Percentiles rank a stretch among this genome's conserved stretches.
phyloP scores from a whole-genome alignment of 2,113 vertebrate species.

The Marmota flaviventris region DNA sequence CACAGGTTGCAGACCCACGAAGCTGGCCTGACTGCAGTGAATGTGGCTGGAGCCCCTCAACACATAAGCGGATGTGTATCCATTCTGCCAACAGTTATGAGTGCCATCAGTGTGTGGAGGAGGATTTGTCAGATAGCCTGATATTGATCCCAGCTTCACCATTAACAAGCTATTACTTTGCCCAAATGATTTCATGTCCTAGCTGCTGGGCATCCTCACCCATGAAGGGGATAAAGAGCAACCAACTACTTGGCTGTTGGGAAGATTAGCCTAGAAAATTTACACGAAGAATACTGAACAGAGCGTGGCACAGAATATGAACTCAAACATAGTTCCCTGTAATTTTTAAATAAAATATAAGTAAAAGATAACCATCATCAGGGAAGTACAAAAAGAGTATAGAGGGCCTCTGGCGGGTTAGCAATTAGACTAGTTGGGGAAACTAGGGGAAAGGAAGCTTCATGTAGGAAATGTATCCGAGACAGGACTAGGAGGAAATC shows the following conservation, averaged over 20 bases:
- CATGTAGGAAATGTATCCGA: background rate
- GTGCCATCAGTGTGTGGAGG: fast-evolving
- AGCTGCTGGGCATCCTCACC: background rate
- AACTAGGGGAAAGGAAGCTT: background rate
- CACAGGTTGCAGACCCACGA: background rate
- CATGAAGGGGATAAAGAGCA: background rate
- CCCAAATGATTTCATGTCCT: background rate
- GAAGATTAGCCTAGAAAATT: background rate
- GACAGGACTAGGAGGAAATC: background rate
- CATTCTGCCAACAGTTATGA: background rate
- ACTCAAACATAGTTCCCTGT: background rate
- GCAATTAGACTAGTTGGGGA: background rate
- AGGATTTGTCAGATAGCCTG: background rate
- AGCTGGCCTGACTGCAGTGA: background rate
- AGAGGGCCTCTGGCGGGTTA: background rate
- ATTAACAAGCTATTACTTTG: background rate
- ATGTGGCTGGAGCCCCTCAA: background rate
- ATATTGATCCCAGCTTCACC: background rate
- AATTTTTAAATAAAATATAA: background rate
- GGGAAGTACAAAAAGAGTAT: background rate
- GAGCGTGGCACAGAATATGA: background rate
- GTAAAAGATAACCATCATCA: background rate
- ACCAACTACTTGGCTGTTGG: background rate
- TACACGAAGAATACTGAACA: background rate
- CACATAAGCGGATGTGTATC: fast-evolving